Evolutionary conservation across 2,113 vertebrate species (phyloP).

Genomic region (Oceanodroma tethys): DNA sequence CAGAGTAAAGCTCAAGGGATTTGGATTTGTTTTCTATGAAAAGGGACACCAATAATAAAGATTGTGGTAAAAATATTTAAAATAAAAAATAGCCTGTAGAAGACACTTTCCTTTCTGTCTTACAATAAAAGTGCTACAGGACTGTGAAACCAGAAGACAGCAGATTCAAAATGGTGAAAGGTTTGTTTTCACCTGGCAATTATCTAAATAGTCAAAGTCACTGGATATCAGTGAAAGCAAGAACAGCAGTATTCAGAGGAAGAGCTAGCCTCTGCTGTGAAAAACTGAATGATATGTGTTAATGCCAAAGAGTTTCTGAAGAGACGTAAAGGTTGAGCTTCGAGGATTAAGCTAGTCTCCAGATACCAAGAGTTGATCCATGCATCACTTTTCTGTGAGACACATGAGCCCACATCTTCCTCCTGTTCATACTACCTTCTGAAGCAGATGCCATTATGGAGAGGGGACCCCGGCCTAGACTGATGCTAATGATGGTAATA

Average conservation of each 20-base stretch:
- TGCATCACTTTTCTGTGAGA: neutral
- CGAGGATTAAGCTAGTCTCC: neutral
- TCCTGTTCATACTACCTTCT: neutral
- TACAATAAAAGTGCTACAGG: neutral
- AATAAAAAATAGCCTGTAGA: neutral
- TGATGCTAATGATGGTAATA: neutral
- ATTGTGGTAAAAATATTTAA: neutral
- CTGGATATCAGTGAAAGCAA: neutral
- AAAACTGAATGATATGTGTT: neutral
- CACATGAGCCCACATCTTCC: accelerated
- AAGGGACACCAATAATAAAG: neutral
- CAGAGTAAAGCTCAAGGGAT: neutral
- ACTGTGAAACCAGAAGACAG: neutral
- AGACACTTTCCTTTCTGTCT: neutral
- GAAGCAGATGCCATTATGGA: neutral
- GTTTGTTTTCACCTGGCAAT: neutral
- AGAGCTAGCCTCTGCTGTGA: neutral
- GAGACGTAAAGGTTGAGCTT: neutral
- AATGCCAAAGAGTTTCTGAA: neutral
- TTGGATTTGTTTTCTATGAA: neutral
- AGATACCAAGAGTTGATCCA: neutral
- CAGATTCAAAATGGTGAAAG: neutral
- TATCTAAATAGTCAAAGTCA: neutral
- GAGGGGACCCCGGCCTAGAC: neutral
- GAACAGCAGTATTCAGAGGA: neutral